Percentiles rank a stretch among this genome's conserved stretches.
These are phyloP conservation scores for Bubo bubo DNA, from an alignment of 2,113 vertebrate genomes.

Conservation along the genomic window DNA sequence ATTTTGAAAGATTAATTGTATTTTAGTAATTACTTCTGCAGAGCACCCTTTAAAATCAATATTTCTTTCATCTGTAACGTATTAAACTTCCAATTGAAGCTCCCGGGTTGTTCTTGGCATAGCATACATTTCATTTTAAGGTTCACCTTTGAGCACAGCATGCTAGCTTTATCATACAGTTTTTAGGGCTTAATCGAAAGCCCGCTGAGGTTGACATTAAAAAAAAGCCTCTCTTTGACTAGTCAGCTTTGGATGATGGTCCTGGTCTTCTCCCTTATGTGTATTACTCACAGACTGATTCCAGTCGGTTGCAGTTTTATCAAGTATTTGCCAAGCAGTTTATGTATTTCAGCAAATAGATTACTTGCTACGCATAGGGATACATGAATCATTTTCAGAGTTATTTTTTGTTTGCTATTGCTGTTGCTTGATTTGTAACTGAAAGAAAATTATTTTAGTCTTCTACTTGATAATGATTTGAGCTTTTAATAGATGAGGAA, in stretches of 20 bases:
- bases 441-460: neutral
- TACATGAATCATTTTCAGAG: neutral
- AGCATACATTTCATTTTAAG: neutral
- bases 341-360: neutral
- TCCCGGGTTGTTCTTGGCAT: neutral
- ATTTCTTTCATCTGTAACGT: neutral
- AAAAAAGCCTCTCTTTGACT: neutral
- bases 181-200: neutral
- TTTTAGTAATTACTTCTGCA: conserved; percentile 6
- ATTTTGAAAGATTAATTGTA: neutral
- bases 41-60: neutral
- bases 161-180: neutral
- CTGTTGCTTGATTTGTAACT: neutral
- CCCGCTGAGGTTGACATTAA: neutral
- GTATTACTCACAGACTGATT: neutral
- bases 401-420: neutral
- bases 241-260: neutral
- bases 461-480: neutral
- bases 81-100: neutral
- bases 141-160: neutral
- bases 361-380: neutral
- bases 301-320: neutral
- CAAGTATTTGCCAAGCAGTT: neutral
- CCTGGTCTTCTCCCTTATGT: neutral
- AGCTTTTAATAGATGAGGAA: neutral